Base-by-base conservation (phyloP, 2,113 vertebrate species). In the Colius striatus region DNA sequence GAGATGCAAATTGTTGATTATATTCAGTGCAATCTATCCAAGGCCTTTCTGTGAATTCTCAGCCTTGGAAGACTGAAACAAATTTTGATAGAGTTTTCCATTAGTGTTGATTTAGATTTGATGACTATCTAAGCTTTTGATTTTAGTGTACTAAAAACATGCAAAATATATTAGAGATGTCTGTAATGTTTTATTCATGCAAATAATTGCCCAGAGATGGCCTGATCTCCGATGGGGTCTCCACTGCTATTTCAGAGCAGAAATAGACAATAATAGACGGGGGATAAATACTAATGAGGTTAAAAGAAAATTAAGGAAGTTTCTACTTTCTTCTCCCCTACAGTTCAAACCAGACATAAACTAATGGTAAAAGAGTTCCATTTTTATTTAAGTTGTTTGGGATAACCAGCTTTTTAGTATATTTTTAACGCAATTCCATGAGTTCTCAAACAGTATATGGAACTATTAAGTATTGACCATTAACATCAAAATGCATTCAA, bases 161-260 rank as follows among this genome's bases (percentile, higher is more conserved):
- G 8, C 15, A 53, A 89, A 81, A 68, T 79, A 62, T 83, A 73
- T 13, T n/a, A 77, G 18, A 66, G 16, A 83, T 18, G 6, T 60
- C 30, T 78, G 16, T 72, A 63, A 94, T 48, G 54, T 87, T 91
- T 95, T 82, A 90, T 87, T 95, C 26, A 89, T 45, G 6, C 17
- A 72, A 90, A 76, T 85, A 94, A 94, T 76, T 70, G 41, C 78
- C 50, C 25, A 85, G 71, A 87, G 63, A 62, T 85, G 43, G n/a
- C 4, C 21, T 61, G 54, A 38, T 91, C 54, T 89, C 78, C 79
- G 62, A 83, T 58, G 58, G 18, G 36, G 5, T 66, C 54, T 82
- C n/a, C 43, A 72, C 0, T 83, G 54, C n/a, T 57, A 25, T 30
- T 27, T 58, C 54, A 87, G 5, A 85, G 21, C 4, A 68, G 53